Evolutionary conservation across 1,140 invertebrate species (phyloP), one percentile per base, ranked within the genome.

Genomic region (Drosophila hydei): DNA sequence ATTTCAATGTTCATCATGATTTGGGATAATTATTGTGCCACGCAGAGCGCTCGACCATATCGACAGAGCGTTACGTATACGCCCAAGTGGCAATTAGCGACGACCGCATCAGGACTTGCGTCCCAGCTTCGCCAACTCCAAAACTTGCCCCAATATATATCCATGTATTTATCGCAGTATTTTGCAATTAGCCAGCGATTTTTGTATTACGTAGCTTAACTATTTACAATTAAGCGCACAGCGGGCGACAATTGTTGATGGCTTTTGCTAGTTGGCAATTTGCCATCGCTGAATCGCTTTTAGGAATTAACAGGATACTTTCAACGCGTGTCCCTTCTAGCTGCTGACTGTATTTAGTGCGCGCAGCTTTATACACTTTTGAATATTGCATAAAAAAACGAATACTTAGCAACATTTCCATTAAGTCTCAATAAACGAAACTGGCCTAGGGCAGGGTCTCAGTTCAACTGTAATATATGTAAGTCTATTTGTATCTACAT

Each of bases 151-250:
- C 54, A 51, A 65, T 68, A 75, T 78, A 70, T 69, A 8, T 0
- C 7, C 38, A 6, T 2, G 38, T 16, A 42, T 14, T 42, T 42
- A 42, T 67, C 56, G 45, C 74, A 62, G 75, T 79, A 76, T 65
- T 74, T 85, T 71, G 70, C 81, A 85, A 84, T 85, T 85, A 85
- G 80, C 77, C 33, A 54, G 19, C 69, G 81, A 80, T 87, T 87
- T 81, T 67, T 67, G 43, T 58, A 54, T 80, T 74, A 71, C 50
- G 61, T 68, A 74, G 75, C 80, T 80, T 71, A 87, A 80, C 81
- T 85, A 87, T 85, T 85, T 80, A 87, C 77, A 67, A 47, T 72
- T 81, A 65, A 74, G 65, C 65, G 47, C 81, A 19, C 80, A 68
- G 59, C 70, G 62, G 80, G 81, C 40, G 58, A 72, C 56, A 7